Conservation (phyloP, 2,888 invertebrate genomes). For the Agonum fuliginosum region DNA sequence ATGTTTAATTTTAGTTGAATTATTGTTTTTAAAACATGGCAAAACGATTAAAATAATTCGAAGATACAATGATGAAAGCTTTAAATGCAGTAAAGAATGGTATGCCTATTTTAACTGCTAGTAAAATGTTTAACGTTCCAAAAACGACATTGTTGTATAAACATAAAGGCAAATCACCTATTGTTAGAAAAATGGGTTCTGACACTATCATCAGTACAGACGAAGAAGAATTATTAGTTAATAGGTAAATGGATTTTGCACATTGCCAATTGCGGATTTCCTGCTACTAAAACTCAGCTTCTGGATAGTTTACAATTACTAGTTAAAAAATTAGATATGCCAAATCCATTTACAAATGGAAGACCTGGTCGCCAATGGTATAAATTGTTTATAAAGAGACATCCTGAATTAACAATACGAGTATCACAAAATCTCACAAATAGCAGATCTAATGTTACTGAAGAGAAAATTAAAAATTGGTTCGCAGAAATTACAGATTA, state of each 20-base stretch:
- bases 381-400: conserved; percentile 16
- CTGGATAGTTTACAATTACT: conserved; percentile 63
- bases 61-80: conserved; percentile 59
- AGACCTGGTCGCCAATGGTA: too few species aligned
- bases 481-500: conserved; percentile 64
- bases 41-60: conserved; percentile 58
- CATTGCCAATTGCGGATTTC: conserved; percentile 63
- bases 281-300: conserved; percentile 64
- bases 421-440: conserved; percentile 61
- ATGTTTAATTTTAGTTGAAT: not conserved
- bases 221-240: conserved; percentile 63
- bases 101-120: conserved; percentile 59
- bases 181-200: conserved; percentile 42
- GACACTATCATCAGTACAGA: conserved; percentile 52
- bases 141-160: conserved; percentile 61
- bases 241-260: conserved; percentile 64
- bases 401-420: conserved; percentile 52
- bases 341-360: too few species aligned
- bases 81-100: conserved; percentile 59
- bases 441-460: conserved; percentile 64
- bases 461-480: conserved; percentile 65
- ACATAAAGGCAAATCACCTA: conserved; percentile 57
- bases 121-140: conserved; percentile 63
- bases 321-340: too few species aligned
- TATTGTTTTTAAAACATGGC: not conserved